Base-by-base conservation (phyloP, 2,888 invertebrate species). In the Leptopilina myrica region DNA sequence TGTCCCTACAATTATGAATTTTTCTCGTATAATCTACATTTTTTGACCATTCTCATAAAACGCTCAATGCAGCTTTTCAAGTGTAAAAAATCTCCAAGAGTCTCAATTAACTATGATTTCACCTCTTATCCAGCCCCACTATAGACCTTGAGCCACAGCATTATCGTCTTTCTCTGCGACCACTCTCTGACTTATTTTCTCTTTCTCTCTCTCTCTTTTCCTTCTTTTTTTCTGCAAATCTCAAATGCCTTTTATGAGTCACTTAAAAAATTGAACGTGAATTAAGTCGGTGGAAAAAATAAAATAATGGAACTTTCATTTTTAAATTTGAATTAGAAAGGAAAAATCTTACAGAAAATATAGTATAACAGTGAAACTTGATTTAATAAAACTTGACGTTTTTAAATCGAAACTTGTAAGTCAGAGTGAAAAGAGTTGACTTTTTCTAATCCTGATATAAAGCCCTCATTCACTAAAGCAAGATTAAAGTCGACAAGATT, bases 401-500 rank as follows among this genome's bases (percentile, higher is more conserved):
- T 20, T 20, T 20, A 20, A 81, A 81, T 79, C 49, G 78, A 46
- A 56, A 79, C 59, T 79, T 65, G 76, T 78, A 81, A 82, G 82
- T 82, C 81, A 78, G 80, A 78, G 80, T 83, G 80, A 78, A 79
- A 79, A 80, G 80, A 40, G 77, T 65, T 20, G 65, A 59, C 65
- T 33, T 62, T 33, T 33, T 5, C 33, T 20, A 56, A 79, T 20
- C 11, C 69, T 80, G 81, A 76, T 78, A 77, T 81, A 81, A 83
- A 82, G 81, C 80, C 65, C 46, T 78, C 59, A 76, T 76, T 43
- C 78, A 65, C 84, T 84, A 84, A 85, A 83, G 83, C 78, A 75
- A 79, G 79, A 66, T 62, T 78, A 64, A 76, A 11, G 78, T 79
- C 78, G 67, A 79, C 79, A 76, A 78, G 15, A 69, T 79, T 67